Base-by-base conservation (phyloP, 1,140 invertebrate species). In the Harlomillsia oculata region DNA sequence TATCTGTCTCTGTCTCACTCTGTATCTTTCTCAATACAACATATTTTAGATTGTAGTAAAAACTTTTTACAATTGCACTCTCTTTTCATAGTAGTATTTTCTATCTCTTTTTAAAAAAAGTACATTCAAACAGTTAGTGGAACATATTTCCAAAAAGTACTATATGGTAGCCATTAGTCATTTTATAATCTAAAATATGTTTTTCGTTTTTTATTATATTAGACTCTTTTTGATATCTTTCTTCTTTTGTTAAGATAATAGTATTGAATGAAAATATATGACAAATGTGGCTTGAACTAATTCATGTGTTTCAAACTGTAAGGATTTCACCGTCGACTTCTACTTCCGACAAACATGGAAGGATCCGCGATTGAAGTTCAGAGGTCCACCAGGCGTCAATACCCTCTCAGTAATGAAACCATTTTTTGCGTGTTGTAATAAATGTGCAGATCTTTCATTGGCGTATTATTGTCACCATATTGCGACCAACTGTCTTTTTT, bases 341-440 rank as follows among this genome's bases (percentile, higher is more conserved):
- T 97, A 97, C 82, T 94, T 96, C 78, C 87, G 93, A 73, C 93
- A 97, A 80, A 93, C 90, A 75, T 97, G 94, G 94, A 91, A 84
- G 69, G 94, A 97, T 75, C 88, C 89, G 62, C 79, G 93, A 68
- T 78, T 97, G 70, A 86, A 85, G 59, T 96, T 93, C 77, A 83
- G 82, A 72, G 85, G 88, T 73, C 76, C 84, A 69, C 81, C 82
- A 37, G 87, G 87, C 56, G 85, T 92, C 58, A 87, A 92, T 71
- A 90, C 85, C 62, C 77, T 93, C 60, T 88, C 86, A 64, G 89
- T 65, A 65, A 62, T 48, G 36, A 23, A 28, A 16, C 3, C 23
- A 6, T 56, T 34, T 28, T 23, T 50, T 36, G 14, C 30, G n/a
- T n/a, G n/a, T n/a, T n/a, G n/a, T n/a, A n/a, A n/a, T n/a, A n/a